Conservation (phyloP, 2,888 invertebrate genomes). For the Zaprionus lineosus region DNA sequence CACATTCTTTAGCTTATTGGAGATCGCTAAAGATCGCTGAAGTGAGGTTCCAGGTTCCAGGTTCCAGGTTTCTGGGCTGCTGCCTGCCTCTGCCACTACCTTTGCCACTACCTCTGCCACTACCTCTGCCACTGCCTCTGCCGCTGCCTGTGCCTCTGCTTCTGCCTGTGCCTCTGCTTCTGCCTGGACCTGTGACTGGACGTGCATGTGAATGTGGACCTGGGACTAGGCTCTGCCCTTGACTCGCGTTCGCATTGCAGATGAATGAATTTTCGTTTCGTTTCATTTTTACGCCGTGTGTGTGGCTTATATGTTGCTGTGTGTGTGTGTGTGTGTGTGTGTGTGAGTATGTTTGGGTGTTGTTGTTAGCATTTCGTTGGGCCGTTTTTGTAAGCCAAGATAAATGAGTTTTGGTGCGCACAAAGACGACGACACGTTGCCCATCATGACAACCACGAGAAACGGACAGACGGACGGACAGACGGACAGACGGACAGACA, state of each 20-base stretch:
- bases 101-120: slow-evolving; percentile 3
- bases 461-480: slow-evolving; percentile 10
- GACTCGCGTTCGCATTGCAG: slow-evolving; percentile 62
- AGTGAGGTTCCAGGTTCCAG: not conserved
- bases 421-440: slow-evolving; percentile 78
- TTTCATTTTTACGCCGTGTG: slow-evolving; percentile 59
- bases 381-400: slow-evolving; percentile 69
- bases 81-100: no score
- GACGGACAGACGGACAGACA: not conserved
- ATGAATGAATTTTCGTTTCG: slow-evolving; percentile 69
- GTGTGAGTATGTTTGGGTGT: slow-evolving; percentile 3
- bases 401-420: slow-evolving; percentile 79
- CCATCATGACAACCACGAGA: slow-evolving; percentile 54
- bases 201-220: not conserved
- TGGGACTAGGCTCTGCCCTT: slow-evolving; percentile 47
- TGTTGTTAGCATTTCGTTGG: slow-evolving; percentile 28
- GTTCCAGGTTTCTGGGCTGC: not conserved
- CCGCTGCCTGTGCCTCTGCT: not conserved
- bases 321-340: not conserved
- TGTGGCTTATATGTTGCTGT: slow-evolving; percentile 26
- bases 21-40: slow-evolving; percentile 35
- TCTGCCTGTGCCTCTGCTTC: slow-evolving; percentile 2
- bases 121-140: not conserved
- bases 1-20: slow-evolving; percentile 72
- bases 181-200: not conserved